Evolutionary conservation across 2,113 vertebrate species (phyloP).

Genomic region (Trogon melanurus): DNA sequence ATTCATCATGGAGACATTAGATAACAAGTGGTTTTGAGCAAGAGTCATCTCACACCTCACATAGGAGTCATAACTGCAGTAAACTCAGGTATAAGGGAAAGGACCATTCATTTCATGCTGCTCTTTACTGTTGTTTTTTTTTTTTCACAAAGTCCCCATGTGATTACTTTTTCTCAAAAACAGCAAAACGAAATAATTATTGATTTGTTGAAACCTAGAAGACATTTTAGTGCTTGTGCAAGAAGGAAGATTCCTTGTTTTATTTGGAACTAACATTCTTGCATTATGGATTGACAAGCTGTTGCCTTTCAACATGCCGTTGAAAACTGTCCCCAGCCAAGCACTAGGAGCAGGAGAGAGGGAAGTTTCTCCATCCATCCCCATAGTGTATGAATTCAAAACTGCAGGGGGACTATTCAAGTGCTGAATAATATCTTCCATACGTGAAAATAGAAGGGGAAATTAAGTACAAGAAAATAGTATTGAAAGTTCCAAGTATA

Average conservation of each 20-base stretch:
- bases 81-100: neutral
- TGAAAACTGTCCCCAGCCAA: neutral
- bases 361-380: neutral
- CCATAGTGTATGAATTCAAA: neutral
- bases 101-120: neutral
- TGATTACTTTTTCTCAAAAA: neutral
- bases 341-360: neutral
- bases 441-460: neutral
- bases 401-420: neutral
- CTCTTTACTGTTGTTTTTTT: neutral
- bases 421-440: neutral
- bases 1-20: neutral
- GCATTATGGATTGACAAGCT: neutral
- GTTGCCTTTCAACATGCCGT: neutral
- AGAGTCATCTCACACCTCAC: neutral
- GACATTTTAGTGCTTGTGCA: neutral
- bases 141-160: neutral
- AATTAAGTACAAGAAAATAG: neutral
- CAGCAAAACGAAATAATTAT: neutral
- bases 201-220: neutral
- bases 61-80: neutral
- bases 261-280: neutral
- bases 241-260: neutral
- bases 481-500: neutral
- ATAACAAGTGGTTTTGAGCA: neutral